Conservation (phyloP, 2,797 vertebrate species). For the Spinus pinus region DNA sequence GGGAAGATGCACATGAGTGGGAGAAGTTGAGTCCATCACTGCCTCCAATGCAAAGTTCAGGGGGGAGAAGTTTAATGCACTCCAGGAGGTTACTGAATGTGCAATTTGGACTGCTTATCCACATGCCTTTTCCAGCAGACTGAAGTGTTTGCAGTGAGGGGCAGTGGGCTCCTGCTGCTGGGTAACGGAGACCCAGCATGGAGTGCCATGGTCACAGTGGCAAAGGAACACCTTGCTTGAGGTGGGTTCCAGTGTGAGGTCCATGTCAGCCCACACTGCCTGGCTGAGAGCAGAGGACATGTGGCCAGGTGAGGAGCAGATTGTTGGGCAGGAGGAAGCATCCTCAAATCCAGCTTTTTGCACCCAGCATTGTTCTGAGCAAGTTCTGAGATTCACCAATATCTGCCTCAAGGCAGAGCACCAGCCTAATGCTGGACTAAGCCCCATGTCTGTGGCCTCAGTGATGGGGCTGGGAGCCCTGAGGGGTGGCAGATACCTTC, state of each 20-base stretch:
- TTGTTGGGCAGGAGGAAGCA: neutral
- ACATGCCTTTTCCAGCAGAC: neutral
- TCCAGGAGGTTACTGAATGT: neutral
- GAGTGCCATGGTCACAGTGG: neutral
- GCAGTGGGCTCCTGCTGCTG: neutral
- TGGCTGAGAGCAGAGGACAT: neutral
- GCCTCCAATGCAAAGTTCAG: neutral
- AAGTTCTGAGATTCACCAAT: neutral
- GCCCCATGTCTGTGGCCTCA: fast-evolving
- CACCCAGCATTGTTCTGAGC: neutral
- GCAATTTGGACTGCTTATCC: neutral
- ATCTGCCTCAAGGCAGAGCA: neutral
- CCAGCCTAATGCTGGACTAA: neutral
- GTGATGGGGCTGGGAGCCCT: neutral
- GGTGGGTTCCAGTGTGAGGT: neutral
- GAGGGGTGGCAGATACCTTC: neutral
- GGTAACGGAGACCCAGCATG: neutral
- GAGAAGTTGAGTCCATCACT: neutral
- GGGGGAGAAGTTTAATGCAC: neutral
- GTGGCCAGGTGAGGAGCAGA: neutral
- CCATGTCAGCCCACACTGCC: fast-evolving
- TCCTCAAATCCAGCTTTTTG: neutral
- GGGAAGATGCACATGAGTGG: fast-evolving
- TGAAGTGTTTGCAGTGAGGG: neutral
- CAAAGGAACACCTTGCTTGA: neutral